Conservation (phyloP, 2,888 invertebrate genomes). For the Ganaspis brasiliensis region DNA sequence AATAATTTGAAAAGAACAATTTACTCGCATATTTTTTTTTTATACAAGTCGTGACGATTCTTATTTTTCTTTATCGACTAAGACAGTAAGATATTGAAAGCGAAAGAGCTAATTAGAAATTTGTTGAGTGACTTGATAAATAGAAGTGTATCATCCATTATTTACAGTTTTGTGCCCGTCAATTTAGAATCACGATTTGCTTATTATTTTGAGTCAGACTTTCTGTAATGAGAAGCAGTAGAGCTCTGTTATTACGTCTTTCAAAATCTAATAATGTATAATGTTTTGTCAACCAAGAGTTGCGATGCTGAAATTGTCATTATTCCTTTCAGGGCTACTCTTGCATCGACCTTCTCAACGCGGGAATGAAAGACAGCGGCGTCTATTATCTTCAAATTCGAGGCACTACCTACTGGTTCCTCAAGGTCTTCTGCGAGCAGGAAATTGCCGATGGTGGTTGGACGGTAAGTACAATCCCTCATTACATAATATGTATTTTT, state of each 20-base stretch:
- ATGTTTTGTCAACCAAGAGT: constrained; percentile 28
- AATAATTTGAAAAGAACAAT: neutral
- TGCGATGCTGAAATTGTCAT: neutral
- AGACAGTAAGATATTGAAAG: neutral
- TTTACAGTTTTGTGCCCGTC: neutral
- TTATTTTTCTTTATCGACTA: no score
- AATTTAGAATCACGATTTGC: constrained; percentile 12
- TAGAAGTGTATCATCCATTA: neutral
- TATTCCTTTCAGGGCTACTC: constrained; percentile 88
- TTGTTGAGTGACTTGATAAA: neutral
- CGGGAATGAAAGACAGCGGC: constrained; percentile 93
- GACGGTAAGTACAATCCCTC: constrained; percentile 86
- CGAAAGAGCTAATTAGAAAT: neutral
- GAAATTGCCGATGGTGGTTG: constrained; percentile 94
- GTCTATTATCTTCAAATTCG: constrained; percentile 95
- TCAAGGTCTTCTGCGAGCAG: constrained; percentile 95
- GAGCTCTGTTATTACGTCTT: constrained; percentile 26
- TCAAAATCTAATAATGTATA: constrained; percentile 26
- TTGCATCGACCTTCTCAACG: constrained; percentile 91
- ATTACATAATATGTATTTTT: neutral
- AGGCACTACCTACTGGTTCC: constrained; percentile 96
- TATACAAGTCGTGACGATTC: no score
- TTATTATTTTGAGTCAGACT: constrained; percentile 15
- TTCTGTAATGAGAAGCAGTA: constrained; percentile 1
- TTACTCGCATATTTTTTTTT: no score